A percentile compares a stretch with the other conserved stretches of the same genome.
Conservation (phyloP, 2,113 vertebrate genomes). For the Scolopax mira region DNA sequence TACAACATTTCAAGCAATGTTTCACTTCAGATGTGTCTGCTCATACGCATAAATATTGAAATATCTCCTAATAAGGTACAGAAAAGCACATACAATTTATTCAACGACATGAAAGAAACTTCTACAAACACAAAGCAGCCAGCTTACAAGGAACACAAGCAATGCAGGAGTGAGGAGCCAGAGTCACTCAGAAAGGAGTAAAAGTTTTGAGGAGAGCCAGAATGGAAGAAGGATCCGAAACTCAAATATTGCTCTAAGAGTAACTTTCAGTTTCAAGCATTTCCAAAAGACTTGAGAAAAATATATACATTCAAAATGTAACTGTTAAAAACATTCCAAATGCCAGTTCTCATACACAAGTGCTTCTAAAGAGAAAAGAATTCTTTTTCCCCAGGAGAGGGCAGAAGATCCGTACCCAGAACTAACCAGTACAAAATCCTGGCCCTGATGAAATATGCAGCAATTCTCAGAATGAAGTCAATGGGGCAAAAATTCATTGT, state of each 20-base stretch:
- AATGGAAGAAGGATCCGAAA: not conserved
- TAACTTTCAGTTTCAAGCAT: not conserved
- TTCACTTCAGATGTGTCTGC: not conserved
- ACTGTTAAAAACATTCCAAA: not conserved
- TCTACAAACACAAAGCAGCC: not conserved
- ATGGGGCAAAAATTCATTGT: not conserved
- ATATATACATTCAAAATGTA: not conserved
- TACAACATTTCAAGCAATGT: not conserved
- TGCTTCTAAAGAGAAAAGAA: not conserved
- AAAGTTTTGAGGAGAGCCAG: not conserved
- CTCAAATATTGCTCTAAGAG: not conserved
- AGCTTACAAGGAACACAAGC: not conserved
- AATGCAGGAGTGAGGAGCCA: not conserved
- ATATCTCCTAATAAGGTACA: not conserved
- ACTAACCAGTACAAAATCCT: not conserved
- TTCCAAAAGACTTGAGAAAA: not conserved
- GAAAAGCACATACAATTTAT: not conserved
- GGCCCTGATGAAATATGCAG: fast-evolving
- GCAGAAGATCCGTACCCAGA: not conserved
- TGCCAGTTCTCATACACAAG: not conserved
- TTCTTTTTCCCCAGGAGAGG: not conserved
- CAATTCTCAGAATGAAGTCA: not conserved
- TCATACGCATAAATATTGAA: not conserved
- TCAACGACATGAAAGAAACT: not conserved
- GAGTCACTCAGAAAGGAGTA: not conserved